Conservation (phyloP, 2,797 vertebrate species). For the Mareca strepera region DNA sequence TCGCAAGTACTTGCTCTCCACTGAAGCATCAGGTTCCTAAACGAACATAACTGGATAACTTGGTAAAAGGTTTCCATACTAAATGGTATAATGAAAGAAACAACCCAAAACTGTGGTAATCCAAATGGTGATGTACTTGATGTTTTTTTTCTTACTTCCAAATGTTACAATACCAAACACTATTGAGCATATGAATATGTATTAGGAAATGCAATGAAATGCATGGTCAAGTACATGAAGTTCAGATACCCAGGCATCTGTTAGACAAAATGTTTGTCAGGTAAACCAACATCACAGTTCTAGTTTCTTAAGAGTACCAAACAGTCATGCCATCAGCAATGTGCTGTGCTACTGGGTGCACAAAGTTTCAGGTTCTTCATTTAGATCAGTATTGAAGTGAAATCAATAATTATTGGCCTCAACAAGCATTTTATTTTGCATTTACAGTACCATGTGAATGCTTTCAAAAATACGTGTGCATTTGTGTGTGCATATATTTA, state of each 20-base stretch:
- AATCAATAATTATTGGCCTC: neutral
- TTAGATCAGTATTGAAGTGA: neutral
- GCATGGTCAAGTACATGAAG: neutral
- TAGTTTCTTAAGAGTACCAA: neutral
- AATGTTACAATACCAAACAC: neutral
- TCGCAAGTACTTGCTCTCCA: neutral
- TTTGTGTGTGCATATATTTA: neutral
- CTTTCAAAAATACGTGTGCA: neutral
- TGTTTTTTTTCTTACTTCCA: neutral
- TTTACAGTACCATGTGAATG: neutral
- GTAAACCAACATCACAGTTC: neutral
- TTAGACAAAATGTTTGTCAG: neutral
- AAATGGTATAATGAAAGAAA: neutral
- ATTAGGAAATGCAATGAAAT: neutral
- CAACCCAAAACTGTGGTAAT: neutral
- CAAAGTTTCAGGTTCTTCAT: neutral
- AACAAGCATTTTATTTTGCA: neutral
- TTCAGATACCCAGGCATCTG: neutral
- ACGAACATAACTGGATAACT: neutral
- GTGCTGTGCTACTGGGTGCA: neutral
- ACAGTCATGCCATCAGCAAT: rapidly evolving
- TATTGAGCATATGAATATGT: neutral
- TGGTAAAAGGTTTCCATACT: neutral
- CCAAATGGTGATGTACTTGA: neutral
- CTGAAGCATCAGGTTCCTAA: neutral